Evolutionary conservation across 2,797 vertebrate species (phyloP).

Genomic region (Sebastes oblongus): DNA sequence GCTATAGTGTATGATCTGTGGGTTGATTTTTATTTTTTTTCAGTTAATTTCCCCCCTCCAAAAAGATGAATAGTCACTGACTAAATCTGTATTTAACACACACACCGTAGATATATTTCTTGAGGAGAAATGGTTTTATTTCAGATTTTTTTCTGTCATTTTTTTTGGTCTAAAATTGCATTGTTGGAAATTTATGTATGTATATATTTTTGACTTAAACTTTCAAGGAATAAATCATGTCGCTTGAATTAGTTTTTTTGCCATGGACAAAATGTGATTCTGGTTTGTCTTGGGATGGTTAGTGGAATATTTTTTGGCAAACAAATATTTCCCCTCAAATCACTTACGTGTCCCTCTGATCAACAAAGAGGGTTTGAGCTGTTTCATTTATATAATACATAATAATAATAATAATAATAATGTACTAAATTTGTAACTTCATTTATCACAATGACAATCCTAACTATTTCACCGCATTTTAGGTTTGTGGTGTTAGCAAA

Average conservation of each 20-base stretch:
- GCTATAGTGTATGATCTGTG: constrained; percentile 71
- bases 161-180: constrained; percentile 65
- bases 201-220: constrained; percentile 75
- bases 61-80: constrained; percentile 49
- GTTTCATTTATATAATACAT: constrained; percentile 32
- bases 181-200: constrained; percentile 72
- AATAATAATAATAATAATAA: constrained; percentile 42
- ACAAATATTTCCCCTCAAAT: constrained; percentile 24
- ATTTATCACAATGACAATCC: constrained; percentile 80
- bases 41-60: constrained; percentile 12
- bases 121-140: constrained; percentile 70
- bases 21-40: constrained; percentile 14
- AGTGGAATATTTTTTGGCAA: constrained; percentile 21
- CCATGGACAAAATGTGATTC: constrained; percentile 55
- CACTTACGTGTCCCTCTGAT: constrained; percentile 7
- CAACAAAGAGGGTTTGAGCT: constrained; percentile 6
- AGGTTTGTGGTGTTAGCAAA: constrained; percentile 19
- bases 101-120: constrained; percentile 66
- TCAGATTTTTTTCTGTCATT: constrained; percentile 61
- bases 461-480: constrained; percentile 59
- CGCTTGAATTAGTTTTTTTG: constrained; percentile 70
- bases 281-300: constrained; percentile 57
- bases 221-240: constrained; percentile 80
- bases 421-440: constrained; percentile 46
- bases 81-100: constrained; percentile 73